These are phyloP conservation scores for Cheiracanthium punctorium DNA, from an alignment of 2,888 invertebrate species.

Conservation along the genomic window DNA sequence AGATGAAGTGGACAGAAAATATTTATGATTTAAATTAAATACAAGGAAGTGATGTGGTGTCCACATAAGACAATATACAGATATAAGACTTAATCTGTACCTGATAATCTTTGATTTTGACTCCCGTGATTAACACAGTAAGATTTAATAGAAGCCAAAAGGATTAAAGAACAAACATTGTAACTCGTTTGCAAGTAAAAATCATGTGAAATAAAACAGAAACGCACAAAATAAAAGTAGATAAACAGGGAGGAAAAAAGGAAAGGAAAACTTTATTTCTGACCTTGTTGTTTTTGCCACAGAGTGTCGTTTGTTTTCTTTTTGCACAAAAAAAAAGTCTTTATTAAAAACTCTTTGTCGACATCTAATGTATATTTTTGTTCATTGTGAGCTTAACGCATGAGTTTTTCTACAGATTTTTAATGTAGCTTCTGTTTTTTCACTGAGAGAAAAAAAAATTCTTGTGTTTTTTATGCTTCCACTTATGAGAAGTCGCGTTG, in stretches of 20 bases:
- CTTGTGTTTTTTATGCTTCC: not conserved
- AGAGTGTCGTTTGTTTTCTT: not conserved
- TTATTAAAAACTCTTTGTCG: not conserved
- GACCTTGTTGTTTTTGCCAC: not conserved
- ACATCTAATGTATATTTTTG: not conserved
- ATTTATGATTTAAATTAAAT: no score
- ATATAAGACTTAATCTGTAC: no score
- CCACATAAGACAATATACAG: no score
- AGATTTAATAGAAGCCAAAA: no score
- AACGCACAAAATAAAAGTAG: no score
- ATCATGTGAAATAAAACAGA: no score
- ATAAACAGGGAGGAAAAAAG: not conserved
- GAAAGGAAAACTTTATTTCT: not conserved
- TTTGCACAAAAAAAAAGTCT: not conserved
- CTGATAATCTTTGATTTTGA: no score
- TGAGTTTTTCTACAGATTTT: not conserved
- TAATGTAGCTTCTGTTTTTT: not conserved
- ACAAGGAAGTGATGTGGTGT: no score
- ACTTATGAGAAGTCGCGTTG: not conserved
- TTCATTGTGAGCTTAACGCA: not conserved
- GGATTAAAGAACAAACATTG: no score
- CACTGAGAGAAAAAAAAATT: not conserved
- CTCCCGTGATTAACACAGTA: no score
- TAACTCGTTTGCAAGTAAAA: no score
- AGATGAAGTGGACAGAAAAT: no score